Percentiles rank a stretch among this genome's conserved stretches.
phyloP scores from a whole-genome alignment of 1,140 invertebrate species.

The Meloidogyne chitwoodi region DNA sequence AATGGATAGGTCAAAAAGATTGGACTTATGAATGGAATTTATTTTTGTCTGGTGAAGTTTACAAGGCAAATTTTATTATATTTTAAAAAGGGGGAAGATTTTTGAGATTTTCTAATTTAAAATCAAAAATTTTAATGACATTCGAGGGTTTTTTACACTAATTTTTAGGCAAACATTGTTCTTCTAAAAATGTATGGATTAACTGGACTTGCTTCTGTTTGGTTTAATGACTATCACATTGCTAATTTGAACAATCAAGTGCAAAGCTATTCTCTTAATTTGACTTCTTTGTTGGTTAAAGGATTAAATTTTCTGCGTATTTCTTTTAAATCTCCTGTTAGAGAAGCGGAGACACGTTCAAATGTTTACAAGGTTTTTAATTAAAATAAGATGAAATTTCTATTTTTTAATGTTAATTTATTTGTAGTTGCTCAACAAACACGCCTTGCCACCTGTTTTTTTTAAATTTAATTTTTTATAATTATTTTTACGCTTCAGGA shows the following conservation, averaged over 20 bases:
- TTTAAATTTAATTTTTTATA: not conserved
- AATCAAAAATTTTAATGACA: too few relatives aligned
- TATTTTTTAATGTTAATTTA: not conserved
- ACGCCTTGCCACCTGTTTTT: conserved; percentile 7
- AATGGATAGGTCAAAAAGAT: conserved; percentile 4
- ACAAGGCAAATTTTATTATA: not conserved
- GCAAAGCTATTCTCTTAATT: not conserved
- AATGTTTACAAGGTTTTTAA: conserved; percentile 4
- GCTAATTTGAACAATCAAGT: conserved; percentile 18
- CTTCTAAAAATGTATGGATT: conserved; percentile 5
- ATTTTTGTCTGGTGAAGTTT: not conserved
- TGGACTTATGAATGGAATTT: conserved; percentile 68
- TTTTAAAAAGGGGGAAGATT: not conserved
- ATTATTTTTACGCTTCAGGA: conserved; percentile 43
- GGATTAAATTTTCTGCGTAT: conserved; percentile 7
- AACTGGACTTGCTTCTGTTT: conserved; percentile 3
- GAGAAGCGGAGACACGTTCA: not conserved
- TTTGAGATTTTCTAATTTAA: too few relatives aligned
- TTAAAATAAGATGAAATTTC: not conserved
- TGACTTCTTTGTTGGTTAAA: not conserved
- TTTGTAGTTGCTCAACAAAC: not conserved
- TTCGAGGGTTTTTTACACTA: too few relatives aligned
- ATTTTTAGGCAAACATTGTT: conserved; percentile 65
- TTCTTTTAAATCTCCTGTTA: conserved; percentile 14
- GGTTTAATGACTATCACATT: conserved; percentile 11